Percentiles rank a stretch among this genome's conserved stretches.
phyloP scores from a whole-genome alignment of 2,888 invertebrate genomes.

The Tuta absoluta region DNA sequence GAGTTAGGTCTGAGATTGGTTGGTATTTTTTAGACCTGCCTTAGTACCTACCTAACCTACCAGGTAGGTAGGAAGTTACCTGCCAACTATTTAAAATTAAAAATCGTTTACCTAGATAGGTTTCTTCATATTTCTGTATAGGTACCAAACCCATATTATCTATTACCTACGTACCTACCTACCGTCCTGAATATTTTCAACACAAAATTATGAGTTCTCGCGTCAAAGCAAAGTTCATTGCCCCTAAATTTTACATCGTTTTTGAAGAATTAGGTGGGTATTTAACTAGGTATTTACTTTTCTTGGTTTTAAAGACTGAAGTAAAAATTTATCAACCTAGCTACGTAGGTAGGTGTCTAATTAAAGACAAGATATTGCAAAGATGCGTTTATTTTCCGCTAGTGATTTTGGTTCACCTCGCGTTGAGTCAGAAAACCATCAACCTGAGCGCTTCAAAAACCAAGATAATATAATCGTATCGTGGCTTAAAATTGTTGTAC shows the following conservation, averaged over 20 bases:
- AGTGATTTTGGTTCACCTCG: constrained; percentile 47
- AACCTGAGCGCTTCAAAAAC: constrained; percentile 40
- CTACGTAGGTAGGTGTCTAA: constrained; percentile 14
- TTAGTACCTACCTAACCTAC: no score
- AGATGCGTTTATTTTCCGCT: constrained; percentile 47
- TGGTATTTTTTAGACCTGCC: no score
- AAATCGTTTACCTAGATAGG: no score
- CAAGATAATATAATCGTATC: background rate
- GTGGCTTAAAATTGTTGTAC: background rate
- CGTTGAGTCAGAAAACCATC: constrained; percentile 57
- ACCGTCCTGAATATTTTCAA: background rate
- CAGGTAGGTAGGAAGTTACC: background rate
- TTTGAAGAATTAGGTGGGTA: background rate
- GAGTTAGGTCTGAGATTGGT: no score
- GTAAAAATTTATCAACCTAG: background rate
- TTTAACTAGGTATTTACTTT: background rate
- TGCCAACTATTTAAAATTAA: background rate
- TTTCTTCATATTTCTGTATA: background rate
- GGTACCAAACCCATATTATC: background rate
- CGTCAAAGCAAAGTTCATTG: background rate
- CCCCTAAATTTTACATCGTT: background rate
- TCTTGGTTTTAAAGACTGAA: background rate
- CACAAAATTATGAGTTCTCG: background rate
- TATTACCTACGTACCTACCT: background rate
- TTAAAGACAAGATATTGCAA: constrained; percentile 26